Evolutionary conservation across 2,888 invertebrate species (phyloP), one percentile per base, ranked within the genome.

Genomic region (Orthosia incerta): DNA sequence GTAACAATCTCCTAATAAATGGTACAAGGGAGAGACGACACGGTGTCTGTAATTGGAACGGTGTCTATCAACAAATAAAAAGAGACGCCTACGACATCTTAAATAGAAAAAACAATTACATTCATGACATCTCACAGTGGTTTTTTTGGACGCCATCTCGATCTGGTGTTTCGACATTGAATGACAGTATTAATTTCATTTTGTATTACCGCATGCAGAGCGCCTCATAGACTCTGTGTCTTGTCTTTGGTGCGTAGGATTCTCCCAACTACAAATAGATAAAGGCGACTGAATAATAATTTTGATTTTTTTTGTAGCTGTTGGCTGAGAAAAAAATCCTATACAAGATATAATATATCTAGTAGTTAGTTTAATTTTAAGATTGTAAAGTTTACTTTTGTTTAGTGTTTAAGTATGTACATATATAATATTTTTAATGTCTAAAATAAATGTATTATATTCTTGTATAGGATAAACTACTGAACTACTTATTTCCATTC

Each of bases 91-190:
- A 91, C 91, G 89, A 91, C 87, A 91, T 89, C 85, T 82, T 84
- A 88, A 90, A 89, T 87, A 92, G 89, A 93, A 93, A 92, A 92
- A 93, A 93, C 92, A 92, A 93, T 93, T 93, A 92, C 89, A 88
- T 88, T 89, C 89, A 90, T 90, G 92, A 93, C 93, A 91, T 90
- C 90, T 91, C 87, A 74, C 88, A 78, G 89, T 79, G 84, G 86
- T 89, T 88, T 90, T 90, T 89, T 86, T 90, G 80, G 76, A 80
- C 75, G 80, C 87, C 87, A 88, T 91, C 89, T 89, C 80, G 88
- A 91, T 90, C 82, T 80, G 76, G 85, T 91, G 89, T 92, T 92
- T 91, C 90, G 91, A 91, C 90, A 89, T 90, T 91, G 92, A 92
- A 91, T 92, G 92, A 93, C 92, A 92, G 91, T 91, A 90, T 92